Base-by-base conservation (phyloP, 1,140 invertebrate species). In the Drosophila ironensis region DNA sequence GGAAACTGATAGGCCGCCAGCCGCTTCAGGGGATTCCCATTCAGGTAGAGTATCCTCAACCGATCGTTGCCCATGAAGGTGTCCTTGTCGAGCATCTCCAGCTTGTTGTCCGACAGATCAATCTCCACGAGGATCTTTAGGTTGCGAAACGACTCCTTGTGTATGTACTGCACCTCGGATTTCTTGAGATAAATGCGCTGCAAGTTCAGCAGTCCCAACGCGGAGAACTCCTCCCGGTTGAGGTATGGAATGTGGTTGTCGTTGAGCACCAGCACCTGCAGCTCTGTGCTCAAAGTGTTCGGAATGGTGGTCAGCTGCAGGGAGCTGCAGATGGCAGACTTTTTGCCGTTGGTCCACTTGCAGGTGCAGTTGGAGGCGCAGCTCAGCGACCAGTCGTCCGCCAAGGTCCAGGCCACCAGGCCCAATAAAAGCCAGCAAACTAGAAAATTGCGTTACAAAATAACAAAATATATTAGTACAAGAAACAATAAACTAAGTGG, bases 341-440 rank as follows among this genome's bases (percentile, higher is more conserved):
- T 96, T 90, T 97, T 97, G 19, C 96, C 96, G 9, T 94, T 95
- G 9, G 94, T 94, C 96, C 96, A 97, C 91, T 96, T 97, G 92
- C 96, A 97, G 61, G 93, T 93, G 88, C 96, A 97, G 48, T 94
- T 93, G 33, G 95, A 95, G 88, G 88, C 81, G 61, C 96, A 96
- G 54, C 84, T 89, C 76, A 95, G 94, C 8, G 94, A 95, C 95
- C 95, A 96, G 88, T 96, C 95, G 46, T 93, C 92, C 52, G 91
- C 92, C 41, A 91, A 92, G 9, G 90, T 90, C 51, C 91, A 91
- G 8, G 84, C 75, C 5, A 91, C 87, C 28, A 80, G 63, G 37
- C 66, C 57, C n/a, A 88, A 11, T 4, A 57, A 20, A 44, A 82
- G 12, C 46, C 63, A 44, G 40, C 64, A 71, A 44, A 56, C 54